phyloP scores from a whole-genome alignment of 2,113 vertebrate species.

The Patagioenas fasciata region DNA sequence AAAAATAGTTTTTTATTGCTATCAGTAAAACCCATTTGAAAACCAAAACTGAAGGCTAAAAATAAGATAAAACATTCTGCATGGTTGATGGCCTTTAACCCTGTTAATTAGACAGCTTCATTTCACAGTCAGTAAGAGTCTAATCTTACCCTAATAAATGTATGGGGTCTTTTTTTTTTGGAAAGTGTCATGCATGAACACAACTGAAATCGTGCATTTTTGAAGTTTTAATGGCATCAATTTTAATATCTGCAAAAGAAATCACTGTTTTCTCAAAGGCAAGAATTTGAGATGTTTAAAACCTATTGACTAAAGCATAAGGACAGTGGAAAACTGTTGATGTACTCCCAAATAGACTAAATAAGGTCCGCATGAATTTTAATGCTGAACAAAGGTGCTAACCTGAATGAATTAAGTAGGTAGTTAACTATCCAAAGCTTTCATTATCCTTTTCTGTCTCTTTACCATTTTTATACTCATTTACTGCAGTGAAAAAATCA shows the following conservation, averaged over 20 bases:
- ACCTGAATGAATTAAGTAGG: background rate
- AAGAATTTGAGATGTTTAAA: background rate
- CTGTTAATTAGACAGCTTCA: conserved; percentile 1
- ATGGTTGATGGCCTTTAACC: background rate
- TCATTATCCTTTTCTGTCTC: background rate
- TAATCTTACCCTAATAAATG: conserved; percentile 1
- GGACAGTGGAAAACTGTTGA: background rate
- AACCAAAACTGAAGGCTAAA: background rate
- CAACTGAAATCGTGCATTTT: background rate
- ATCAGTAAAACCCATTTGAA: background rate
- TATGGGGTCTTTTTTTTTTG: background rate
- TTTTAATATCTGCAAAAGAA: background rate
- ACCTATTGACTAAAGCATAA: background rate
- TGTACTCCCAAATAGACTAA: background rate
- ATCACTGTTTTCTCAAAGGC: background rate
- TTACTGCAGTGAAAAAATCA: background rate
- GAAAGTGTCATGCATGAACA: background rate
- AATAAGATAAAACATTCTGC: background rate
- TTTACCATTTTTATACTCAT: background rate
- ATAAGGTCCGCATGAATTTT: background rate
- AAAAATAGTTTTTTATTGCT: background rate
- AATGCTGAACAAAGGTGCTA: background rate
- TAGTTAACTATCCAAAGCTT: background rate
- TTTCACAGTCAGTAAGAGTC: conserved; percentile 6
- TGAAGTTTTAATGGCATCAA: background rate